Conservation (phyloP, 2,888 invertebrate species). For the Tetheella fluctuosa region DNA sequence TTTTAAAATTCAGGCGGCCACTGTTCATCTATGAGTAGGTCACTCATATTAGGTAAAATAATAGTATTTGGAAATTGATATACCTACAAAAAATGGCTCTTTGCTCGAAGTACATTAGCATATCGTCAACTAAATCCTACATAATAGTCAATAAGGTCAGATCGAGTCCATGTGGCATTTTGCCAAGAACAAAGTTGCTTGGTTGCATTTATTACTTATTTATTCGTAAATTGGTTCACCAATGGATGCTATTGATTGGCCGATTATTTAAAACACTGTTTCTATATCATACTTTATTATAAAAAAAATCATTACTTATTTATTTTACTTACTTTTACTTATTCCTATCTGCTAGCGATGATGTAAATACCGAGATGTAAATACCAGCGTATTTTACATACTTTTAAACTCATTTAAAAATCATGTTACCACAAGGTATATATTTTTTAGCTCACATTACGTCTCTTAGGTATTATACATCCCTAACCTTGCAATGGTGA, state of each 20-base stretch:
- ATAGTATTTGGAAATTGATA: neutral
- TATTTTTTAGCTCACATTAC: neutral
- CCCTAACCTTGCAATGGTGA: neutral
- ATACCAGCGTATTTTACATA: too few relatives aligned
- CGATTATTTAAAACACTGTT: too few relatives aligned
- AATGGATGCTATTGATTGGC: neutral
- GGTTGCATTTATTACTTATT: neutral
- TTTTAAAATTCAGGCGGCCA: too few relatives aligned
- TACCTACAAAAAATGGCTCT: neutral
- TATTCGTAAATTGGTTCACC: neutral
- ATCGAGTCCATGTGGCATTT: constrained; percentile 16
- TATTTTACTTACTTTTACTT: neutral
- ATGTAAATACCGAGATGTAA: too few relatives aligned
- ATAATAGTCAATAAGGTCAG: constrained; percentile 33
- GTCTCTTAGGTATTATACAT: neutral
- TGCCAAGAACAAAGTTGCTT: constrained; percentile 28
- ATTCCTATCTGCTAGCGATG: neutral
- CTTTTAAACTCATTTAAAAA: too few relatives aligned
- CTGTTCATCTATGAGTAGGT: too few relatives aligned
- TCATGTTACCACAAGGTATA: too few relatives aligned
- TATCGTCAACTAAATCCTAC: constrained; percentile 31
- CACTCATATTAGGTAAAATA: too few relatives aligned
- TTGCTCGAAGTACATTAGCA: neutral
- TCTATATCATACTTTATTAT: too few relatives aligned
- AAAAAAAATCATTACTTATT: too few relatives aligned